phyloP scores from a whole-genome alignment of 2,888 invertebrate species.

The Drosophila formosana region DNA sequence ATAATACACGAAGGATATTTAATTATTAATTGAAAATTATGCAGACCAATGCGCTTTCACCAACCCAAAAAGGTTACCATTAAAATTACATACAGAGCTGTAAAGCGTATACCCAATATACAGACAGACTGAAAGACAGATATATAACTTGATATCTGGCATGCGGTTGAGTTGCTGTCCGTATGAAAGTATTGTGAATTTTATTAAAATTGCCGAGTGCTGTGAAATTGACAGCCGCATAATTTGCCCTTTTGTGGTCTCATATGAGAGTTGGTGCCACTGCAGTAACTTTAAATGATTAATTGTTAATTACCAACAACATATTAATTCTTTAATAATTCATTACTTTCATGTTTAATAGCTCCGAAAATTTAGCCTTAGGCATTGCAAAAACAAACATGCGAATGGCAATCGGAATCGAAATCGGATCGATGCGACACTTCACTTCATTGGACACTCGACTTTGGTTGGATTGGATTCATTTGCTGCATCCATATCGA shows the following conservation, averaged over 20 bases:
- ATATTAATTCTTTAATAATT: slow-evolving; percentile 28
- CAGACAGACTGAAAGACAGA: slow-evolving; percentile 15
- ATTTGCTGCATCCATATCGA: slow-evolving; percentile 13
- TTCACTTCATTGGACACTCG: slow-evolving; percentile 37
- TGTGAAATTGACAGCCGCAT: slow-evolving; percentile 63
- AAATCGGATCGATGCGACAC: slow-evolving; percentile 26
- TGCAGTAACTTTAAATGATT: slow-evolving; percentile 54
- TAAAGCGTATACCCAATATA: slow-evolving; percentile 24
- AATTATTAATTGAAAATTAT: slow-evolving; percentile 75
- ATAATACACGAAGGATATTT: slow-evolving; percentile 67
- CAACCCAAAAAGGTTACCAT: slow-evolving; percentile 29
- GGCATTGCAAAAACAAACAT: not conserved
- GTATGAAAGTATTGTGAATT: slow-evolving; percentile 52
- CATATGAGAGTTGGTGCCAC: slow-evolving; percentile 1
- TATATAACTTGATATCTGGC: slow-evolving; percentile 18
- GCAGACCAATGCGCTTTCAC: slow-evolving; percentile 62
- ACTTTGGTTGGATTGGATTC: slow-evolving; percentile 17
- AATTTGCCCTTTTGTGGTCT: slow-evolving; percentile 56
- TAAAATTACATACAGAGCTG: slow-evolving; percentile 37
- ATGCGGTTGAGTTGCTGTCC: slow-evolving; percentile 32
- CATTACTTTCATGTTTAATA: not conserved
- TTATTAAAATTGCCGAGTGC: slow-evolving; percentile 63
- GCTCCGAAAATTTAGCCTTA: not conserved
- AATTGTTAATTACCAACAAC: slow-evolving; percentile 52
- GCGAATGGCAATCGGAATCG: slow-evolving; percentile 12